Conservation (phyloP, 1,140 invertebrate species). For the Druon quercuslanigerum region DNA sequence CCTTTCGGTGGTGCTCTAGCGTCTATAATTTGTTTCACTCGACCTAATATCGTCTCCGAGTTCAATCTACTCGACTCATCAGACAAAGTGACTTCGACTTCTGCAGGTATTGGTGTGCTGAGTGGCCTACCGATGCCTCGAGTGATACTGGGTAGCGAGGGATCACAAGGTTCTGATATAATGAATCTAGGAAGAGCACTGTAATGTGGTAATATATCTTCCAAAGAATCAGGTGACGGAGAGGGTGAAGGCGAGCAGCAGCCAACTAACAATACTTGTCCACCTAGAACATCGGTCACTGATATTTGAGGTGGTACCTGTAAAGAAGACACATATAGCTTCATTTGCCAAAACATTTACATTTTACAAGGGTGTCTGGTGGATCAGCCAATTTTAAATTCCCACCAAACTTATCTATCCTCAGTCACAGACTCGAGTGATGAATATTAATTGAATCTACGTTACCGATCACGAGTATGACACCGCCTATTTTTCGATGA, state of each 20-base stretch:
- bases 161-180: conserved; percentile 83
- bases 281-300: conserved; percentile 91
- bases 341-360: too few species aligned
- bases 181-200: conserved; percentile 79
- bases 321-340: conserved; percentile 24
- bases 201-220: conserved; percentile 68
- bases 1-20: conserved; percentile 86
- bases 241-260: conserved; percentile 78
- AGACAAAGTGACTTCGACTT: conserved; percentile 84
- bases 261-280: conserved; percentile 85
- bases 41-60: conserved; percentile 86
- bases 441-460: too few species aligned
- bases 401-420: too few species aligned
- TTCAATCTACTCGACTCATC: conserved; percentile 87
- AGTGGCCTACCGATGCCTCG: conserved; percentile 82
- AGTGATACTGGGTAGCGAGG: conserved; percentile 85
- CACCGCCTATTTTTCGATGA: too few species aligned
- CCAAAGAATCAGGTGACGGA: conserved; percentile 70
- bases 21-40: conserved; percentile 89
- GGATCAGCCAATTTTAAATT: too few species aligned
- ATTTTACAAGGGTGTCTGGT: too few species aligned
- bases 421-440: too few species aligned
- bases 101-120: conserved; percentile 73
- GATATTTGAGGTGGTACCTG: conserved; percentile 88
- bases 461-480: too few species aligned